These are phyloP conservation scores for Luffia ferchaultella DNA, from an alignment of 2,888 invertebrate species.

Conservation along the genomic window DNA sequence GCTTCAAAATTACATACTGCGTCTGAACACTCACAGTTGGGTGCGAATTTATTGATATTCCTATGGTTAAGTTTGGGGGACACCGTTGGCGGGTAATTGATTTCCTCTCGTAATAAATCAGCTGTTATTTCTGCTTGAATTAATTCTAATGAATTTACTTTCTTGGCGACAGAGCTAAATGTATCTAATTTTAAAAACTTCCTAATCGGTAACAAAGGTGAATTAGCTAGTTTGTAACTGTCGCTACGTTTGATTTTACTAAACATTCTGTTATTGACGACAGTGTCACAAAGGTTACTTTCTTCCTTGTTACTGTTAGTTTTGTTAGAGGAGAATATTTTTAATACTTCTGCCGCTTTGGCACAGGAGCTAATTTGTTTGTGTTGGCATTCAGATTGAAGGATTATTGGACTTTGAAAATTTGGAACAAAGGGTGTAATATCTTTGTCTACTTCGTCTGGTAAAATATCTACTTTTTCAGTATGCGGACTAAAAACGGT, in stretches of 20 bases:
- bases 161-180: conserved; percentile 45
- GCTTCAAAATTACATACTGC: conserved; percentile 46
- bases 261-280: conserved; percentile 30
- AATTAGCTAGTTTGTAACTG: conserved; percentile 85
- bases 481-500: conserved; percentile 23
- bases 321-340: conserved; percentile 49
- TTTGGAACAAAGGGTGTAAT: conserved; percentile 53
- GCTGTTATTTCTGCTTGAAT: conserved; percentile 69
- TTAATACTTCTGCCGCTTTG: conserved; percentile 53
- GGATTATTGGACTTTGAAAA: conserved; percentile 52
- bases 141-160: conserved; percentile 60
- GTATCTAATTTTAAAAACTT: conserved; percentile 63
- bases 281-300: conserved; percentile 19
- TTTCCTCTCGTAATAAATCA: conserved; percentile 71
- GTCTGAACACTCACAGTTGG: conserved; percentile 35
- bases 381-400: conserved; percentile 39
- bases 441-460: conserved; percentile 27
- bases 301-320: conserved; percentile 21
- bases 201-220: conserved; percentile 72
- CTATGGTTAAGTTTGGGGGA: conserved; percentile 61
- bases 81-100: conserved; percentile 74
- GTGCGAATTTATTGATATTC: conserved; percentile 17
- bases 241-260: conserved; percentile 82
- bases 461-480: conserved; percentile 25
- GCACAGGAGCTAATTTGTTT: conserved; percentile 34